phyloP scores from a whole-genome alignment of 2,888 invertebrate genomes.

The Ochropleura plecta region DNA sequence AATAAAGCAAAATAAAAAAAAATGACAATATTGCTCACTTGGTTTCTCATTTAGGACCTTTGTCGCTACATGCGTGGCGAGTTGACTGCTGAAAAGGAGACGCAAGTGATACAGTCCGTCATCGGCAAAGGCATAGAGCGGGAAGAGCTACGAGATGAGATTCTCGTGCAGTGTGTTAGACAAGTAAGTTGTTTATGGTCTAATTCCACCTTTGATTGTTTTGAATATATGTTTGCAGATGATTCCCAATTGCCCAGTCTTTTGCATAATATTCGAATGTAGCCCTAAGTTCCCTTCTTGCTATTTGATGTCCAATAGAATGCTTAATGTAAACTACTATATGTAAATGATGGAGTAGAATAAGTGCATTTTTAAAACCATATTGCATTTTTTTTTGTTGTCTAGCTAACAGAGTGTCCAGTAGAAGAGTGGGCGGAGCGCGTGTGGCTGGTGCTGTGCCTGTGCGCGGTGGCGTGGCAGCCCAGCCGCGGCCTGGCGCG shows the following conservation, averaged over 20 bases:
- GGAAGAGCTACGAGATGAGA: slow-evolving; percentile 97
- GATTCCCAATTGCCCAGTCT: background rate
- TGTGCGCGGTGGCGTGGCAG: slow-evolving; percentile 97
- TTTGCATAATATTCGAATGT: background rate
- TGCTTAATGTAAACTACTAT: too few relatives aligned
- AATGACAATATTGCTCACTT: background rate
- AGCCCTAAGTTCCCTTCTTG: too few relatives aligned
- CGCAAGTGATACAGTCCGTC: slow-evolving; percentile 95
- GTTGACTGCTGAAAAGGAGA: slow-evolving; percentile 95
- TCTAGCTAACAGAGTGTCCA: slow-evolving; percentile 95
- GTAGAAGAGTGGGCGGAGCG: slow-evolving; percentile 95
- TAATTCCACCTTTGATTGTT: background rate
- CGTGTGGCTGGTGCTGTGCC: slow-evolving; percentile 96
- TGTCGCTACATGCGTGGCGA: slow-evolving; percentile 97
- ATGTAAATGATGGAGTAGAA: too few relatives aligned
- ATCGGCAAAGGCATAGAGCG: slow-evolving; percentile 97
- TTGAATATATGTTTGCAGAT: background rate
- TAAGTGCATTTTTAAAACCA: too few relatives aligned
- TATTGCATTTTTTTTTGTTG: background rate
- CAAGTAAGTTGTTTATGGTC: slow-evolving; percentile 87
- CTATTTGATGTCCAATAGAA: too few relatives aligned
- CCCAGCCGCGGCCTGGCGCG: slow-evolving; percentile 96
- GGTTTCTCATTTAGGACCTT: slow-evolving; percentile 92
- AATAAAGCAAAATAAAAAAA: too few relatives aligned
- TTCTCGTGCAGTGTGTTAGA: slow-evolving; percentile 96